Evolutionary conservation across 2,797 vertebrate species (phyloP), one percentile per base, ranked within the genome.

Genomic region (Mastacembelus armatus): DNA sequence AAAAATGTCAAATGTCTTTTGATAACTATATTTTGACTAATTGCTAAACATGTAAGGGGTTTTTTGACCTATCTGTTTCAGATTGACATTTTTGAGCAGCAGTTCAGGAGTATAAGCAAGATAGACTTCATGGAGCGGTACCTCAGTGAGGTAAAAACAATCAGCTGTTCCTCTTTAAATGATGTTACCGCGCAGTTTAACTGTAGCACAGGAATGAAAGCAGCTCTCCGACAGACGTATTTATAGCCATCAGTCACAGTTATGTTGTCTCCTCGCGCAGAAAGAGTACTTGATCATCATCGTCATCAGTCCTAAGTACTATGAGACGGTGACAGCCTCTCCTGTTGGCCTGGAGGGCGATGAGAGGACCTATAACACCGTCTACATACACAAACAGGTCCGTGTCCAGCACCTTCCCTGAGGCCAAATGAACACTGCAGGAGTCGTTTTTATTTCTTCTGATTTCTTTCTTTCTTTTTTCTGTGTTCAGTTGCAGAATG

Each of bases 51-150:
- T 16, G 24, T 8, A 8, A 47, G 39, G 19, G 44, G 35, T 30
- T 12, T 11, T 22, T 10, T 56, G 43, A 50, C 21, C 55, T 14
- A 4, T 57, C n/a, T 51, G 52, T 81, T 87, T 55, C 84, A 95
- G 94, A 95, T 95, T 15, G 94, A 95, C 70, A 91, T 95, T 73
- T 95, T 95, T 2, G 93, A 95, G 78, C 94, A 95, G 72, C 92
- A 95, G 84, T 94, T 94, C 75, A 89, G 91, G 60, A 95, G 94
- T 64, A 95, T 95, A 67, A 95, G 93, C 86, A 95, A 93, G 85
- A 95, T 95, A 5, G 94, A 95, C 85, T 95, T 95, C 83, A 95
- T 95, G 94, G 94, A 95, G 85, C 81, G 92, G 2, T 95, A 94
- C 80, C 93, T 95, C 51, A 93, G 87, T 9, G 93, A 95, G 92